Evolutionary conservation across 2,888 invertebrate genomes (phyloP).

Genomic region (Hypolimnas misippus): DNA sequence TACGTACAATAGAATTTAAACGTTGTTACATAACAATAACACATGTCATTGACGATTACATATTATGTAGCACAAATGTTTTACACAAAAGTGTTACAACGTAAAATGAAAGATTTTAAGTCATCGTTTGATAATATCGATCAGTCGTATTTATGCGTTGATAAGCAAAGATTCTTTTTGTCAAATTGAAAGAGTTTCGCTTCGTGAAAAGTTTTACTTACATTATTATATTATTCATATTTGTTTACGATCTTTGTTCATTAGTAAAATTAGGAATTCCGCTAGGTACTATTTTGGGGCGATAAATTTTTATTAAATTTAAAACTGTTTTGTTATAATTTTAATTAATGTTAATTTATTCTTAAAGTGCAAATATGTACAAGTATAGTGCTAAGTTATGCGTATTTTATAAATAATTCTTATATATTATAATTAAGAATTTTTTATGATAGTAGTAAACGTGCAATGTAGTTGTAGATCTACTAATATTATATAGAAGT

Average conservation of each 20-base stretch:
- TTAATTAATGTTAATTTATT: too few relatives aligned
- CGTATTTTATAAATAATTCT: background rate
- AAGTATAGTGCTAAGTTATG: background rate
- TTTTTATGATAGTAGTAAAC: too few relatives aligned
- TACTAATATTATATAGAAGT: too few relatives aligned
- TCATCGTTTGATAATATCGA: slow-evolving; percentile 20
- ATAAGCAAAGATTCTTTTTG: slow-evolving; percentile 19
- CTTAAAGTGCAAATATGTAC: background rate
- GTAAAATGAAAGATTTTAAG: slow-evolving; percentile 19
- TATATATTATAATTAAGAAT: too few relatives aligned
- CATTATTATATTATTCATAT: background rate
- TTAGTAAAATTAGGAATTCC: too few relatives aligned
- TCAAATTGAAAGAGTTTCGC: slow-evolving; percentile 13
- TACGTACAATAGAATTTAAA: background rate
- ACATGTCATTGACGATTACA: background rate
- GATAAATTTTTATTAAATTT: too few relatives aligned
- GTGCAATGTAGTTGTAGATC: too few relatives aligned
- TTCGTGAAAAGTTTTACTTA: slow-evolving; percentile 1
- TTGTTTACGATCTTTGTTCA: background rate
- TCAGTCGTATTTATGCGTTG: slow-evolving; percentile 6
- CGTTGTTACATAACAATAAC: slow-evolving; percentile 14
- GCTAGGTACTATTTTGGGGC: too few relatives aligned
- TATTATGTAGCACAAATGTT: background rate
- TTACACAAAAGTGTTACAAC: slow-evolving; percentile 10
- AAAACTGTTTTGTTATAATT: too few relatives aligned